These are phyloP conservation scores for Pasiphila rectangulata DNA, from an alignment of 2,888 invertebrate genomes.

Conservation along the genomic window DNA sequence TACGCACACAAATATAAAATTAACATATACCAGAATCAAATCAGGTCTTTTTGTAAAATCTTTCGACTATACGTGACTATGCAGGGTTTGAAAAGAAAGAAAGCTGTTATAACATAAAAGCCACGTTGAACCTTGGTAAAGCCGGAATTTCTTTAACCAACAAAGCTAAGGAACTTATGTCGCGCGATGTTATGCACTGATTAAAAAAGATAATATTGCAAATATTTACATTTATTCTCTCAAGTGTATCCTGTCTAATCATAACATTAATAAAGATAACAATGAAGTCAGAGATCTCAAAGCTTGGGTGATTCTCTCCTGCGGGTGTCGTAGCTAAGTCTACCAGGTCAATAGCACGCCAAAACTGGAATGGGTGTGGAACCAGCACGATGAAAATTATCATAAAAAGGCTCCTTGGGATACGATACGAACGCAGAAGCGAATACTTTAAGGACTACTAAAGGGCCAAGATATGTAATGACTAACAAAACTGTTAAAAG, in stretches of 20 bases:
- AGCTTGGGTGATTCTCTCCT: conserved; percentile 37
- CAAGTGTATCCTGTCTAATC: conserved; percentile 31
- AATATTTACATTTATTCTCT: conserved; percentile 17
- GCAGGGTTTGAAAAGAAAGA: neutral
- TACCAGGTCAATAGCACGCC: conserved; percentile 42
- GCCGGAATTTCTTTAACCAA: no score
- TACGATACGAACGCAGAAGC: no score
- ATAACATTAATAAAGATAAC: conserved; percentile 40
- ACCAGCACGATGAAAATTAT: conserved; percentile 10
- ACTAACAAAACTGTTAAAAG: no score
- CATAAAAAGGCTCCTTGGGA: neutral
- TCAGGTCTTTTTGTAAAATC: no score
- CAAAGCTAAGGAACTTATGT: no score
- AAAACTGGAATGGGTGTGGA: conserved; percentile 26
- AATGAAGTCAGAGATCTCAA: conserved; percentile 36
- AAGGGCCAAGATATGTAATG: no score
- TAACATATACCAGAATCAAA: neutral
- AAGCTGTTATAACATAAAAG: no score
- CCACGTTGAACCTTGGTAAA: no score
- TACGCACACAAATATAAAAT: neutral
- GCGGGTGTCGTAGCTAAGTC: conserved; percentile 19
- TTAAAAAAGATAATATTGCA: neutral
- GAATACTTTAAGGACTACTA: no score
- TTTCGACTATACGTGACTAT: no score
- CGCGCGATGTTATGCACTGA: no score